phyloP scores from a whole-genome alignment of 1,140 invertebrate genomes.

The Pogonomyrmex barbatus region DNA sequence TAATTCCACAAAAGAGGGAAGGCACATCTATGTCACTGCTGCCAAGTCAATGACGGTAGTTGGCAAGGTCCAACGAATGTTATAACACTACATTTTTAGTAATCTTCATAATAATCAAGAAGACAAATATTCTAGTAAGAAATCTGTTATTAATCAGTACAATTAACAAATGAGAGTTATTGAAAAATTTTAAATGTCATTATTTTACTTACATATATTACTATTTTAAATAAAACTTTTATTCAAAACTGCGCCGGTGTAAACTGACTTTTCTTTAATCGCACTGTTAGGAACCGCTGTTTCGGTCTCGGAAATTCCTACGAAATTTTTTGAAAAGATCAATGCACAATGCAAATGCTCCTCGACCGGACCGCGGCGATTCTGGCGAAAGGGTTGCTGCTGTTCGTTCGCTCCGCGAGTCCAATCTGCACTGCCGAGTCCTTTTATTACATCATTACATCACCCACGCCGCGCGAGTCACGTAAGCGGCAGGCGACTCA shows the following conservation, averaged over 20 bases:
- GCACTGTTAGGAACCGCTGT: not conserved
- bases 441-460: constrained; percentile 37
- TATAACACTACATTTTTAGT: not conserved
- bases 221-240: no score
- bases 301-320: not conserved
- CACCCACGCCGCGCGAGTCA: constrained; percentile 5
- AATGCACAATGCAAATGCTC: not conserved
- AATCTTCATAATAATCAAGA: not conserved
- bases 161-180: not conserved
- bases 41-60: not conserved
- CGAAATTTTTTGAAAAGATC: not conserved
- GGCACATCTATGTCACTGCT: not conserved
- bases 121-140: not conserved
- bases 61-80: not conserved
- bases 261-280: no score
- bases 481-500: not conserved
- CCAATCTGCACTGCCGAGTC: not conserved
- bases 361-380: not conserved
- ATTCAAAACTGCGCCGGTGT: no score
- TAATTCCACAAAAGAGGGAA: constrained; percentile 21
- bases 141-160: not conserved
- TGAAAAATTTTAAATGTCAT: no score
- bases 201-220: no score
- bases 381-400: constrained; percentile 17
- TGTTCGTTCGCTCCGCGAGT: not conserved